Evolutionary conservation across 2,888 invertebrate genomes (phyloP).

Genomic region (Leptinotarsa juncta): DNA sequence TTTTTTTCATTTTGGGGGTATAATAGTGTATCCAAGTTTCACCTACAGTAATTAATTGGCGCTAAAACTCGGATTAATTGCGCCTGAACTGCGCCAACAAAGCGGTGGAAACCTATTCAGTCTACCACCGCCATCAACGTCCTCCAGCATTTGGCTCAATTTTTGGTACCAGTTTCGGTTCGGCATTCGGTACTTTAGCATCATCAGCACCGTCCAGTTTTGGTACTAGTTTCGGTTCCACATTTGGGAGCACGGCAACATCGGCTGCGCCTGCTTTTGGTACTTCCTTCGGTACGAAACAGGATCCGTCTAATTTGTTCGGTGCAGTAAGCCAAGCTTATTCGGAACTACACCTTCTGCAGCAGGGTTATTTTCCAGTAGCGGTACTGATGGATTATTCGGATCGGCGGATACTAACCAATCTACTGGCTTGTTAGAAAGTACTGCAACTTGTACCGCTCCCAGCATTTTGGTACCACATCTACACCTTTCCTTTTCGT

Average conservation of each 20-base stretch:
- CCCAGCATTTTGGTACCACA: slow-evolving; percentile 53
- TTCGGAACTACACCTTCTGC: slow-evolving; percentile 53
- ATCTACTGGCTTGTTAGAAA: slow-evolving; percentile 64
- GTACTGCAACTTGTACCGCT: slow-evolving; percentile 34
- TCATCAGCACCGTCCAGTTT: slow-evolving; percentile 46
- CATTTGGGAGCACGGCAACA: slow-evolving; percentile 53
- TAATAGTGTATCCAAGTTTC: too few species aligned
- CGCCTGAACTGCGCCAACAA: too few species aligned
- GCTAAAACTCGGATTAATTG: too few species aligned
- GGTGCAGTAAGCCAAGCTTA: slow-evolving; percentile 57
- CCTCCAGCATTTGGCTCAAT: slow-evolving; percentile 58
- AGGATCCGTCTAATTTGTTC: slow-evolving; percentile 66
- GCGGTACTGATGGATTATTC: slow-evolving; percentile 45
- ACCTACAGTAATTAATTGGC: too few species aligned
- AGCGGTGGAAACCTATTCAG: too few species aligned
- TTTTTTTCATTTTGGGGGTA: too few species aligned
- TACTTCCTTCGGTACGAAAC: slow-evolving; percentile 57
- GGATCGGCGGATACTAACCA: slow-evolving; percentile 20
- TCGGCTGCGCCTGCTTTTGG: slow-evolving; percentile 29
- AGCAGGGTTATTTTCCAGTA: slow-evolving; percentile 51
- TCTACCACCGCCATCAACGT: slow-evolving; percentile 68
- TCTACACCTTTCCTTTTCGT: slow-evolving; percentile 62
- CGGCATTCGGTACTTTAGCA: slow-evolving; percentile 59
- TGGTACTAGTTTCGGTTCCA: slow-evolving; percentile 53
- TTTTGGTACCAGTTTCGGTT: slow-evolving; percentile 59